These are phyloP conservation scores for Gavia stellata DNA, from an alignment of 2,113 vertebrate species.

Conservation along the genomic window DNA sequence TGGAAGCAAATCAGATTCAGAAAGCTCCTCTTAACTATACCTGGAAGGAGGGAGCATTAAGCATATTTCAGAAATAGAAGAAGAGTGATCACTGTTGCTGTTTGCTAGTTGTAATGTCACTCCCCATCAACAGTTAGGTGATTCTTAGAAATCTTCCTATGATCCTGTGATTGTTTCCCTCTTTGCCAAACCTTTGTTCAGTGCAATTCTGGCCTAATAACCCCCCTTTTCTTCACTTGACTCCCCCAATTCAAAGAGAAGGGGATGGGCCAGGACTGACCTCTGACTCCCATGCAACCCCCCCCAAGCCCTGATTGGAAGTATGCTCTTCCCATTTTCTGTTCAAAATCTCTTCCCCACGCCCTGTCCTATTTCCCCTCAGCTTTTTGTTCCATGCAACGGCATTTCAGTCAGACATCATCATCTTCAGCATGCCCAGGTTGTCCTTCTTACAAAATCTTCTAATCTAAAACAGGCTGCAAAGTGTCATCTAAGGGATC, in stretches of 20 bases:
- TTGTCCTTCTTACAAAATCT: not conserved
- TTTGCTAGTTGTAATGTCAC: not conserved
- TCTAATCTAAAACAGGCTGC: not conserved
- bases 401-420: not conserved
- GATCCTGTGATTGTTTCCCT: not conserved
- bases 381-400: not conserved
- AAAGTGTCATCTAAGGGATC: not conserved
- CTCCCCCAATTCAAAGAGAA: not conserved
- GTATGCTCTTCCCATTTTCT: not conserved
- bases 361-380: not conserved
- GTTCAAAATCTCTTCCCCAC: not conserved
- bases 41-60: not conserved
- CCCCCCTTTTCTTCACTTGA: not conserved
- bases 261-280: rapidly evolving
- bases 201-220: not conserved
- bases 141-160: not conserved
- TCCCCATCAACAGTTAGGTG: not conserved
- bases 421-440: not conserved
- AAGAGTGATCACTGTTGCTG: not conserved
- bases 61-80: not conserved
- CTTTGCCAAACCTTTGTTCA: not conserved
- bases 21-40: not conserved
- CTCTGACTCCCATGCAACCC: rapidly evolving
- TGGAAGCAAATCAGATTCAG: not conserved
- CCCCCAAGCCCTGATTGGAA: not conserved